A percentile compares a stretch with the other conserved stretches of the same genome.
Evolutionary conservation across 2,113 vertebrate species (phyloP).

Genomic region (Amblyopsis rosae): DNA sequence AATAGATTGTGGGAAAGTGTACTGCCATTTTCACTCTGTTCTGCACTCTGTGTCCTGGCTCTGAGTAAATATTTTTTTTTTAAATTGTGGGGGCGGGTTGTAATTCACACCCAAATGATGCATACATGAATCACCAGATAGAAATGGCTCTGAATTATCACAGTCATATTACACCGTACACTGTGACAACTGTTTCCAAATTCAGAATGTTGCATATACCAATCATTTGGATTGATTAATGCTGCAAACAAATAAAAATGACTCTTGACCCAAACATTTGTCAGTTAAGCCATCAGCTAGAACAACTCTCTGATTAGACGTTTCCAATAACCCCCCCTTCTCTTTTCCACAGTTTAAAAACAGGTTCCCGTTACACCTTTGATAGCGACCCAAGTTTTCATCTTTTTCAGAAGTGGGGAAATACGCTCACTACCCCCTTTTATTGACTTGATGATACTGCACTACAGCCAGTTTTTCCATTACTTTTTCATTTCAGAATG

Average conservation of each 20-base stretch:
- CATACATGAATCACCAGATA: neutral
- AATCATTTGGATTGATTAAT: too few relatives aligned
- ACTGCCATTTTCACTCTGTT: conserved; percentile 51
- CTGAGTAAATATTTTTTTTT: neutral
- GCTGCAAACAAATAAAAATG: neutral
- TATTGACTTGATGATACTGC: conserved; percentile 8
- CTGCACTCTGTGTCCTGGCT: conserved; percentile 2
- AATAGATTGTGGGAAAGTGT: conserved; percentile 40
- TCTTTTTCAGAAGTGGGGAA: conserved; percentile 2
- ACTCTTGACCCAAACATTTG: neutral
- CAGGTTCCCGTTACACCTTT: conserved; percentile 5
- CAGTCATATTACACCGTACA: conserved; percentile 2
- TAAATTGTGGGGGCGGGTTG: neutral
- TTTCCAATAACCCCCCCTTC: neutral
- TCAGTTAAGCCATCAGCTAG: neutral
- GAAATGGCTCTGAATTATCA: neutral
- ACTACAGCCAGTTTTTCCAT: neutral
- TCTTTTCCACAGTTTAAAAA: neutral
- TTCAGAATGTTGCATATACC: neutral
- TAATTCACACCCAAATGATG: conserved; percentile 6
- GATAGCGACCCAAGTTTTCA: neutral
- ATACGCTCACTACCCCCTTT: neutral
- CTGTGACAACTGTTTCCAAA: neutral
- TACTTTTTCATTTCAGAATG: neutral
- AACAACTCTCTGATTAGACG: neutral